Percentiles rank a stretch among this genome's conserved stretches.
These are phyloP conservation scores for Pavo muticus DNA, from an alignment of 2,113 vertebrate species.

Conservation along the genomic window DNA sequence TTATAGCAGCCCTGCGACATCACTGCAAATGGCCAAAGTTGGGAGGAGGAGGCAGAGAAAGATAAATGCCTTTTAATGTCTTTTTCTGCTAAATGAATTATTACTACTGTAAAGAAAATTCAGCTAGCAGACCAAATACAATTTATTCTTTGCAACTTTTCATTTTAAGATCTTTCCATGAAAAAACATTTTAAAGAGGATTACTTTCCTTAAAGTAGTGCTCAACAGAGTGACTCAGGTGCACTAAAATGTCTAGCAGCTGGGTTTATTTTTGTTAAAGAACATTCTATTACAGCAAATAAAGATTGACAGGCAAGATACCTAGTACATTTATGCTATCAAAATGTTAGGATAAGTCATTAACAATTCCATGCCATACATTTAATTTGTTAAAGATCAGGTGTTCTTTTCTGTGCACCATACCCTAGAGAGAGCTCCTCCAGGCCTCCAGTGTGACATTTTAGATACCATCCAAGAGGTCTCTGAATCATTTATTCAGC, in stretches of 20 bases:
- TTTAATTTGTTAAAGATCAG: not conserved
- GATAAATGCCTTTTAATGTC: not conserved
- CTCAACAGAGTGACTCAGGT: not conserved
- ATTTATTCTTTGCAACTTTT: not conserved
- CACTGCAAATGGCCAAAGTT: not conserved
- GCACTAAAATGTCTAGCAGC: not conserved
- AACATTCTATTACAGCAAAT: not conserved
- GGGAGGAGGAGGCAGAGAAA: rapidly evolving
- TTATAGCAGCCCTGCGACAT: not conserved
- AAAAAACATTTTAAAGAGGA: not conserved
- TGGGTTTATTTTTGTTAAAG: not conserved
- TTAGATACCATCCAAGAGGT: not conserved
- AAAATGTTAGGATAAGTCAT: not conserved
- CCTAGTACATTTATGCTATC: not conserved
- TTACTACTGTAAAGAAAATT: not conserved
- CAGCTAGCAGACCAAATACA: not conserved
- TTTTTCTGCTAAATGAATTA: not conserved
- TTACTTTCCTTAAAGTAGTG: not conserved
- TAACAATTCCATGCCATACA: rapidly evolving
- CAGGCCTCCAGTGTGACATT: not conserved
- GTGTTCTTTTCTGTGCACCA: not conserved
- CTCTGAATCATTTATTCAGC: not conserved
- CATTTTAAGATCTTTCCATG: not conserved
- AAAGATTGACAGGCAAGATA: not conserved
- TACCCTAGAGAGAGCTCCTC: not conserved